These are phyloP conservation scores for Bombyx mori DNA, from an alignment of 1,140 invertebrate genomes.

Conservation along the genomic window ASM3026992v2 NC_085124.1:10713001-10713500, in stretches of 20 bases:
- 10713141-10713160: neutral
- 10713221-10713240: conserved; percentile 62
- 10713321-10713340: conserved; percentile 52
- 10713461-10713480: conserved; percentile 11
- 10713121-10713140: neutral
- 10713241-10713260: conserved; percentile 61
- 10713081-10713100: neutral
- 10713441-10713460: conserved; percentile 16
- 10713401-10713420: conserved; percentile 27
- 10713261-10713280: conserved; percentile 46
- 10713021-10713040: neutral
- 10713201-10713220: no score
- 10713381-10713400: conserved; percentile 43
- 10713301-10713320: conserved; percentile 70
- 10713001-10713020: neutral
- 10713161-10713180: neutral
- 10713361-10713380: conserved; percentile 57
- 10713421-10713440: conserved; percentile 32
- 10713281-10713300: conserved; percentile 19
- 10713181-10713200: neutral
- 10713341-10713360: conserved; percentile 48
- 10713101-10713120: conserved; percentile 2
- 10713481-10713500: conserved; percentile 20
- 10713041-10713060: neutral
- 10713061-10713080: neutral